These are phyloP conservation scores for Porites australiensis DNA, from an alignment of 64 coral and sea anemone genomes.

Conservation along the genomic window DNA sequence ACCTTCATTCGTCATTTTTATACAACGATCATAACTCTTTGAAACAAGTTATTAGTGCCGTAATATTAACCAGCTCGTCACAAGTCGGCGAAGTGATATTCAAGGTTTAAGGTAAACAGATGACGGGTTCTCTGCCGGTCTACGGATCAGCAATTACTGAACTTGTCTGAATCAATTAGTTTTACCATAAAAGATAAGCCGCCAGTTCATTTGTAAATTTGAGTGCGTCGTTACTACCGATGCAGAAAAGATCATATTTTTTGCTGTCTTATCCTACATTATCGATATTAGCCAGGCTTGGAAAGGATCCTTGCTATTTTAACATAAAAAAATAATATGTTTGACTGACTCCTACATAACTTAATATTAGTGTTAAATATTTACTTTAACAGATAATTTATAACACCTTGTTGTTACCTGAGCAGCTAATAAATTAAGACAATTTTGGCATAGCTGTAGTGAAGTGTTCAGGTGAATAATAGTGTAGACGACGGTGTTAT, in stretches of 20 bases:
- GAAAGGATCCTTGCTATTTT: not conserved
- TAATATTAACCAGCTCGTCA: too few species aligned
- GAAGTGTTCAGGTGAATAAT: not conserved
- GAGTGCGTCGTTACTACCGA: not conserved
- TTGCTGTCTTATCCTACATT: not conserved
- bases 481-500: too few species aligned
- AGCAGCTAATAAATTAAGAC: too few species aligned
- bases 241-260: not conserved
- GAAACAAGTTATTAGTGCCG: too few species aligned
- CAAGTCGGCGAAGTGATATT: too few species aligned
- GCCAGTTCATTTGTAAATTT: conserved; percentile 6
- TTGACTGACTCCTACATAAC: not conserved
- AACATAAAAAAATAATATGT: not conserved
- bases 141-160: not conserved
- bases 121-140: not conserved
- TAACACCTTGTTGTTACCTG: not conserved
- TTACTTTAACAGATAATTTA: not conserved
- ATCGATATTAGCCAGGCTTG: too few species aligned
- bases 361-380: not conserved
- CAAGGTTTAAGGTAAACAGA: too few species aligned
- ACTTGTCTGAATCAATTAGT: conserved; percentile 28
- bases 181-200: not conserved
- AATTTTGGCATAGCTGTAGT: not conserved
- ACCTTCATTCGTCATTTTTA: not conserved
- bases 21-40: not conserved